These are phyloP conservation scores for Pterophyllum scalare DNA, from an alignment of 2,113 vertebrate species.

Conservation along the genomic window DNA sequence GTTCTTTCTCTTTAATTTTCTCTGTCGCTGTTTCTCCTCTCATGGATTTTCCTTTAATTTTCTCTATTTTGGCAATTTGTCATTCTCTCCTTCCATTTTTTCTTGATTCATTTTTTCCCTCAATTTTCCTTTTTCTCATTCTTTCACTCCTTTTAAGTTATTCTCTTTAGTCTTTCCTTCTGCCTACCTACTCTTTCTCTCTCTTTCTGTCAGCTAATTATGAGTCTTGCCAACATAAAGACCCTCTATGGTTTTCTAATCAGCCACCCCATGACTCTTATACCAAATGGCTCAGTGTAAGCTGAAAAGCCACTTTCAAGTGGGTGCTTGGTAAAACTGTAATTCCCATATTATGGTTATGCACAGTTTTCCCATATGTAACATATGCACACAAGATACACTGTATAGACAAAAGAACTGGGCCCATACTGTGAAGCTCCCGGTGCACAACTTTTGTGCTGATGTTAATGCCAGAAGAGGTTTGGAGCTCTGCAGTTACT, in stretches of 20 bases:
- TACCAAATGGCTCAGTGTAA: conserved; percentile 18
- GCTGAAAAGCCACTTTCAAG: not conserved
- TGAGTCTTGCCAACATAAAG: conserved; percentile 48
- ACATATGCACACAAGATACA: not conserved
- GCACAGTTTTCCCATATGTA: not conserved
- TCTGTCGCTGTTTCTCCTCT: not conserved
- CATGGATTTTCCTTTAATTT: not conserved
- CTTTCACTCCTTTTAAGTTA: not conserved
- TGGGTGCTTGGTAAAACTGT: not conserved
- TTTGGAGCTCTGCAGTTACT: no score
- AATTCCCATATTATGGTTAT: no score
- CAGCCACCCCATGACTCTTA: conserved; percentile 14
- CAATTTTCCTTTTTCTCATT: not conserved
- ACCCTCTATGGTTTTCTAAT: conserved; percentile 44
- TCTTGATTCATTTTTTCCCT: not conserved
- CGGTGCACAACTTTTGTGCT: no score
- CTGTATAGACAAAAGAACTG: no score
- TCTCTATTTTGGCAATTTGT: not conserved
- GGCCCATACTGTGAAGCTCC: no score
- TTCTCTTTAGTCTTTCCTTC: not conserved
- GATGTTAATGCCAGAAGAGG: no score
- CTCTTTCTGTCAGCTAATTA: not conserved
- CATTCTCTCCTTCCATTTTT: not conserved
- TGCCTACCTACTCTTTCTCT: not conserved
- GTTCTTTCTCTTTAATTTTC: not conserved